phyloP scores from a whole-genome alignment of 2,888 invertebrate species.

The Cephalotes varians region DNA sequence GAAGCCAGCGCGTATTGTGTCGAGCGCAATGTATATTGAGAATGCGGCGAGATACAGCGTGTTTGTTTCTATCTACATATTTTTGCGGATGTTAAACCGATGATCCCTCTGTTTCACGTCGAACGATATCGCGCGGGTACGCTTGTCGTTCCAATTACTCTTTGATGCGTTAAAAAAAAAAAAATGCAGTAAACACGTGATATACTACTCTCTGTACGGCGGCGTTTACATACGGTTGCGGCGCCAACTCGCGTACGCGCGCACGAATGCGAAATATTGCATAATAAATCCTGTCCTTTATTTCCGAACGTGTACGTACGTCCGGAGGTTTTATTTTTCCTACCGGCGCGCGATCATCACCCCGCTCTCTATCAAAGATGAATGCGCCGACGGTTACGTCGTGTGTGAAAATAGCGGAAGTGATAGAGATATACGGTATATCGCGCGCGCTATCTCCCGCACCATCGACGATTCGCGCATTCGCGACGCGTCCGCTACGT shows the following conservation, averaged over 20 bases:
- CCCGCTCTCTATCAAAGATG: conserved; percentile 33
- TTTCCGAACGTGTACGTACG: conserved; percentile 29
- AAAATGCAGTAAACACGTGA: conserved; percentile 36
- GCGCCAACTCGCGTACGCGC: not conserved
- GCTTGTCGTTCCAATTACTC: conserved; percentile 38
- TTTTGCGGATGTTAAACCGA: conserved; percentile 31
- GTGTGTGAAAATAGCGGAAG: conserved; percentile 6
- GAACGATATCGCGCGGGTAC: conserved; percentile 8
- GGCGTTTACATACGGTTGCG: conserved; percentile 29
- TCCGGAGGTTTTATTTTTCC: conserved; percentile 42
- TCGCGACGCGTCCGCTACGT: not conserved
- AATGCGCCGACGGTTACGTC: conserved; percentile 21
- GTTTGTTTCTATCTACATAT: conserved; percentile 13
- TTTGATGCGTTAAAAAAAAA: conserved; percentile 42
- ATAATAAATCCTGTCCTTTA: conserved; percentile 53
- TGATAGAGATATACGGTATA: not conserved
- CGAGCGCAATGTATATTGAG: conserved; percentile 9
- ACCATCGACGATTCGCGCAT: not conserved
- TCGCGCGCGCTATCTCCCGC: not conserved
- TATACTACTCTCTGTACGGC: not conserved
- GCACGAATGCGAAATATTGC: conserved; percentile 35
- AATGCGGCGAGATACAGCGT: not conserved
- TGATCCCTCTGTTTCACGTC: conserved; percentile 21
- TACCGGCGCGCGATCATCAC: conserved; percentile 37
- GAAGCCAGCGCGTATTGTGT: not conserved